Conservation (phyloP, 30 jellyfish, hydroid and myxozoan genomes). For the Turritopsis rubra region DNA sequence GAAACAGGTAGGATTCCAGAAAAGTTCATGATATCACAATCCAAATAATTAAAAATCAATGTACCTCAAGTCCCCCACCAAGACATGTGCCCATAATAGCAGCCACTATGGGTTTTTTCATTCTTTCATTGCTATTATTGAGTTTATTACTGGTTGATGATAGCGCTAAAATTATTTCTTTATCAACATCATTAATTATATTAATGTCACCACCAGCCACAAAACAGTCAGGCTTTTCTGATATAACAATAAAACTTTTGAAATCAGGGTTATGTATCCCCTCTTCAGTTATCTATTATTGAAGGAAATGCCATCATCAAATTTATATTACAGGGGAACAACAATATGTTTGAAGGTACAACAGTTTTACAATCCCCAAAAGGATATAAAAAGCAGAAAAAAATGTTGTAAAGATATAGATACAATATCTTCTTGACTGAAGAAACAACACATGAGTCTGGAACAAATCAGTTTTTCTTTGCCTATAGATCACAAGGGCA, state of each 20-base stretch:
- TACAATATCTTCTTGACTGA: no score
- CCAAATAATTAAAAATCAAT: slow-evolving; percentile 21
- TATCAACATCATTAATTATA: slow-evolving; percentile 71
- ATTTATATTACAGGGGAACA: no score
- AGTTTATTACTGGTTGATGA: slow-evolving; percentile 53
- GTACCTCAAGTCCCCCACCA: slow-evolving; percentile 99
- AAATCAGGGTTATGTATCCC: slow-evolving; percentile 42
- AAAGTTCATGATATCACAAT: background rate
- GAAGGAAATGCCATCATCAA: background rate
- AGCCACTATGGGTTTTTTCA: slow-evolving; percentile 93
- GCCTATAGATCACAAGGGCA: no score
- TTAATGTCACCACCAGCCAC: slow-evolving; percentile 96
- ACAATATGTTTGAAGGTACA: no score
- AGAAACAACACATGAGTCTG: no score
- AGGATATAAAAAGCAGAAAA: no score
- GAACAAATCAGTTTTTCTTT: no score
- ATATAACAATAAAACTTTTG: slow-evolving; percentile 58
- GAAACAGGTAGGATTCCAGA: background rate
- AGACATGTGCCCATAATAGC: slow-evolving; percentile 94
- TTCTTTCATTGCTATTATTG: slow-evolving; percentile 43
- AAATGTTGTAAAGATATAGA: no score
- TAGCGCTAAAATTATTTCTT: slow-evolving; percentile 57
- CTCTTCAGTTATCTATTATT: slow-evolving; percentile 51
- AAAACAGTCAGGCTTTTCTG: slow-evolving; percentile 90
- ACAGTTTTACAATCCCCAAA: no score